Evolutionary conservation across 2,797 vertebrate genomes (phyloP).

Genomic region (Microctenopoma stevenorrisi): DNA sequence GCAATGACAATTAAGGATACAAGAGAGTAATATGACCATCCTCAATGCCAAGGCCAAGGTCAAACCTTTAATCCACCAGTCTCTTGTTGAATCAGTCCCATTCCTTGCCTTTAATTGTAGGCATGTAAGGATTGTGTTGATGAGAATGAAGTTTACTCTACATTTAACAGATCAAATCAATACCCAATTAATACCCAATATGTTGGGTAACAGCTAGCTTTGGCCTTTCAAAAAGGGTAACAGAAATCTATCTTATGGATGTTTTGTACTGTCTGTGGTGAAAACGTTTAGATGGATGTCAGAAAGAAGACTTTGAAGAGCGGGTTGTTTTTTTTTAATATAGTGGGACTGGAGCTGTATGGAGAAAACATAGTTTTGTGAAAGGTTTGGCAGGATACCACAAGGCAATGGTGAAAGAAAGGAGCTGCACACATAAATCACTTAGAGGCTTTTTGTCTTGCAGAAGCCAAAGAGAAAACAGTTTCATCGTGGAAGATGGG

Average conservation of each 20-base stretch:
- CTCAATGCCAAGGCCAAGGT: not conserved
- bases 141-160: too few species aligned
- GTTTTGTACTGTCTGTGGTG: not conserved
- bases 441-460: conserved; percentile 35
- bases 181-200: too few species aligned
- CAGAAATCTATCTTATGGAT: too few species aligned
- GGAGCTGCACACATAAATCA: conserved; percentile 35
- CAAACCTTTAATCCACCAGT: not conserved
- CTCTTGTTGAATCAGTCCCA: not conserved
- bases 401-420: conserved; percentile 11
- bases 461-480: conserved; percentile 31
- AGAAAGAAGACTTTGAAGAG: not conserved
- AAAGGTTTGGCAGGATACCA: conserved; percentile 15
- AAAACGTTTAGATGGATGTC: not conserved
- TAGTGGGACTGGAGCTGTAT: not conserved
- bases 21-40: not conserved
- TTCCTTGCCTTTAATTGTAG: too few species aligned
- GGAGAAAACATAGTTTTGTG: not conserved
- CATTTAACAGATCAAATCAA: too few species aligned
- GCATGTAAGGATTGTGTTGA: too few species aligned
- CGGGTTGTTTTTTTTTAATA: not conserved
- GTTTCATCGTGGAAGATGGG: conserved; percentile 7
- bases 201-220: too few species aligned
- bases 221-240: too few species aligned
- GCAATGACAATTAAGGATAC: not conserved